These are phyloP conservation scores for Oceanodroma tethys DNA, from an alignment of 2,113 vertebrate genomes.

Conservation along the genomic window DNA sequence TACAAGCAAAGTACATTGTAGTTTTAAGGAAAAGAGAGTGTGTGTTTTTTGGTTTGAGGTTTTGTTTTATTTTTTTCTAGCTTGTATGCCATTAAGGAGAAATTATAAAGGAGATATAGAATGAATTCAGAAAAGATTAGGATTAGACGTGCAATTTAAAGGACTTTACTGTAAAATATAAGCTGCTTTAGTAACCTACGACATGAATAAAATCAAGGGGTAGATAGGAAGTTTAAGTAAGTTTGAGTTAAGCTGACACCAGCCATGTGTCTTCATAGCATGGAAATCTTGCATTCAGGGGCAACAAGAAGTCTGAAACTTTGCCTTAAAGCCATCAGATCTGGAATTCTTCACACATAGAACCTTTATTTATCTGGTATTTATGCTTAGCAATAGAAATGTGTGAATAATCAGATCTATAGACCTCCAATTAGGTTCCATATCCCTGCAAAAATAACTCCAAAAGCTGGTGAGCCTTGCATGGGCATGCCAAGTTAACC, in stretches of 20 bases:
- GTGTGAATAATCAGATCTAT: neutral
- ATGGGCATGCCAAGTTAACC: accelerated
- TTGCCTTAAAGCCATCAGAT: neutral
- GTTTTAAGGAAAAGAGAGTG: neutral
- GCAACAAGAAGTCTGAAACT: neutral
- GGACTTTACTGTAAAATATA: neutral
- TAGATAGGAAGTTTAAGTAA: neutral
- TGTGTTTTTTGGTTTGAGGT: neutral
- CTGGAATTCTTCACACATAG: neutral
- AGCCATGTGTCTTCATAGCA: neutral
- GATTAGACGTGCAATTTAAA: neutral
- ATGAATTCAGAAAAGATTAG: neutral
- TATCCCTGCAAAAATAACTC: neutral
- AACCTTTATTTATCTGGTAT: neutral
- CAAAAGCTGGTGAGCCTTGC: neutral
- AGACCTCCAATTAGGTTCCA: neutral
- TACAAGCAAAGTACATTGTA: neutral
- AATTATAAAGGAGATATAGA: neutral
- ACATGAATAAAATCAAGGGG: neutral
- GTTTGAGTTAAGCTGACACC: neutral
- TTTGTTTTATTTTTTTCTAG: neutral
- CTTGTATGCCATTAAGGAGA: neutral
- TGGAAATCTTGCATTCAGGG: neutral
- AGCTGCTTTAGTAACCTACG: neutral
- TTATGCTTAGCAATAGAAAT: neutral